A percentile compares a stretch with the other conserved stretches of the same genome.
phyloP scores from a whole-genome alignment of 2,888 invertebrate genomes.

The Anthrax anthrax region DNA sequence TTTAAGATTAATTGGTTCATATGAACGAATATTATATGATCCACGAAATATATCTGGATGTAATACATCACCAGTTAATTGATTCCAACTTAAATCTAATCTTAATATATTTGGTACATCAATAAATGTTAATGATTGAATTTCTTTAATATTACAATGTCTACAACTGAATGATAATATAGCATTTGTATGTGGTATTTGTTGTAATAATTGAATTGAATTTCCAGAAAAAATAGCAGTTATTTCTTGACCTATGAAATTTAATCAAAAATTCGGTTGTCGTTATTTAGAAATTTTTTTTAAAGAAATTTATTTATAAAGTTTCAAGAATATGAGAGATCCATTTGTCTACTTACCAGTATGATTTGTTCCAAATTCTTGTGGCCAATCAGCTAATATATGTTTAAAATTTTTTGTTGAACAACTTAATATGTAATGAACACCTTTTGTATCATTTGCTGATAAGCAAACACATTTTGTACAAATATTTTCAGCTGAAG shows the following conservation, averaged over 20 bases:
- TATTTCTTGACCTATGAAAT: constrained; percentile 20
- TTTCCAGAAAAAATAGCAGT: constrained; percentile 29
- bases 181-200: constrained; percentile 29
- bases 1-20: constrained; percentile 43
- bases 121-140: constrained; percentile 28
- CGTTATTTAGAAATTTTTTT: too few species aligned
- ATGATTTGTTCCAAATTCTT: constrained; percentile 24
- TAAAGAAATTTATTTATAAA: too few species aligned
- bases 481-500: constrained; percentile 25
- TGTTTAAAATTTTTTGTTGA: constrained; percentile 25
- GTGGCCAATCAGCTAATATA: constrained; percentile 30
- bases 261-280: too few species aligned
- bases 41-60: constrained; percentile 52
- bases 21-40: constrained; percentile 41
- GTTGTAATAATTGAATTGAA: constrained; percentile 23
- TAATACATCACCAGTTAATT: constrained; percentile 38
- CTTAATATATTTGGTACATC: constrained; percentile 28
- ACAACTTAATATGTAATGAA: constrained; percentile 25
- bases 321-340: too few species aligned
- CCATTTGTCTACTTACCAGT: too few species aligned
- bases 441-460: constrained; percentile 16
- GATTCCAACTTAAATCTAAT: constrained; percentile 31
- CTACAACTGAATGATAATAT: constrained; percentile 27
- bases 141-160: constrained; percentile 25
- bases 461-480: constrained; percentile 24